Conservation (phyloP, 2,888 invertebrate genomes). For the Stomorhina lunata region DNA sequence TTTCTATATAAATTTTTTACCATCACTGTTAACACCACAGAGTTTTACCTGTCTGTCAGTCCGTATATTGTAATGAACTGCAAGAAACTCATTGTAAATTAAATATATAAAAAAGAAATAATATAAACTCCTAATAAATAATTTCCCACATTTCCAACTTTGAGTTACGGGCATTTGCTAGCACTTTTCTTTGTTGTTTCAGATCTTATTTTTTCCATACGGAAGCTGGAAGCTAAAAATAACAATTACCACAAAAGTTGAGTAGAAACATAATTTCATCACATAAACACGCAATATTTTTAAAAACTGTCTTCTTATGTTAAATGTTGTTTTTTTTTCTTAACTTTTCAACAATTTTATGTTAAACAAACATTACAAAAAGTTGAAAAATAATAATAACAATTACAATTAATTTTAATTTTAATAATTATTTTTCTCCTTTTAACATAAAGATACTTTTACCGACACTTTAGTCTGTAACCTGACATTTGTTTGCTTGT, state of each 20-base stretch:
- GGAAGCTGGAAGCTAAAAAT: slow-evolving; percentile 55
- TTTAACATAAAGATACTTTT: not conserved
- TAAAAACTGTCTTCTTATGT: slow-evolving; percentile 30
- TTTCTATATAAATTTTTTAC: no score
- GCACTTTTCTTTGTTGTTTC: not conserved
- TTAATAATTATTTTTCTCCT: slow-evolving; percentile 14
- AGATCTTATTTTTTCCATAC: slow-evolving; percentile 36
- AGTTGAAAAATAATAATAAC: slow-evolving; percentile 5
- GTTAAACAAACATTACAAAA: not conserved
- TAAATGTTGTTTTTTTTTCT: slow-evolving; percentile 5
- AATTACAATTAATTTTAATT: slow-evolving; percentile 54
- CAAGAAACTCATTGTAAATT: slow-evolving; percentile 32
- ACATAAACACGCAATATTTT: slow-evolving; percentile 53
- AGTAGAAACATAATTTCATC: slow-evolving; percentile 47
- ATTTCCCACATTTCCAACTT: slow-evolving; percentile 62
- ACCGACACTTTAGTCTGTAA: not conserved
- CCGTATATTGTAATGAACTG: slow-evolving; percentile 47
- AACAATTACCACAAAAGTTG: not conserved
- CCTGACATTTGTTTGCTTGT: not conserved
- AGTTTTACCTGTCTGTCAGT: not conserved
- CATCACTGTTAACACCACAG: not conserved
- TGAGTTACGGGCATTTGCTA: slow-evolving; percentile 9
- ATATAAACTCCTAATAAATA: slow-evolving; percentile 53
- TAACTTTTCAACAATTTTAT: slow-evolving; percentile 15
- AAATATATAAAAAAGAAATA: slow-evolving; percentile 36